Percentiles rank a stretch among this genome's conserved stretches.
phyloP scores from a whole-genome alignment of 2,888 invertebrate genomes.

The Iphiclides podalirius region DNA sequence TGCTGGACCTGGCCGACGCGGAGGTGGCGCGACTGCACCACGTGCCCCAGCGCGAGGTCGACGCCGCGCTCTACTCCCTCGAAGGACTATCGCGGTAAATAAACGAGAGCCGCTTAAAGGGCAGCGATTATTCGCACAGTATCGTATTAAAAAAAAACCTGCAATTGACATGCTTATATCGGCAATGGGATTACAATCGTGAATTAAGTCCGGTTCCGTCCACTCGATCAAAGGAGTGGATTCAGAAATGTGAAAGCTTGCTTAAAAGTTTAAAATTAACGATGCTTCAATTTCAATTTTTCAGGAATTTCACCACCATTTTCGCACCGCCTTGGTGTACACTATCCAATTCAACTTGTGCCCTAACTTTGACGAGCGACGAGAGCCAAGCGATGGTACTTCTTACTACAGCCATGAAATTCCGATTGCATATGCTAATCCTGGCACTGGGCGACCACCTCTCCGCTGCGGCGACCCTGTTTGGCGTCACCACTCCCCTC shows the following conservation, averaged over 20 bases:
- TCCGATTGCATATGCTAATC: constrained; percentile 39
- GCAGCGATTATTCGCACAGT: too few relatives aligned
- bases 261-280: too few relatives aligned
- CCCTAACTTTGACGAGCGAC: constrained; percentile 45
- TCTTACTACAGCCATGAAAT: constrained; percentile 30
- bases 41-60: constrained; percentile 25
- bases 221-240: too few relatives aligned
- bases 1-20: constrained; percentile 55
- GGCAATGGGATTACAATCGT: too few relatives aligned
- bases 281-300: too few relatives aligned
- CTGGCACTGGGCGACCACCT: constrained; percentile 32
- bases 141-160: too few relatives aligned
- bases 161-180: too few relatives aligned
- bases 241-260: too few relatives aligned
- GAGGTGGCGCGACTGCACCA: constrained; percentile 38
- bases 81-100: constrained; percentile 3
- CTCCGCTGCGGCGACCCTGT: constrained; percentile 20
- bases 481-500: constrained; percentile 25
- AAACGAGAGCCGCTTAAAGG: too few relatives aligned
- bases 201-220: too few relatives aligned
- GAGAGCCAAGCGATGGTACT: constrained; percentile 44
- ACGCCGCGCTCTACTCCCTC: not conserved
- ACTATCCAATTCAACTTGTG: constrained; percentile 34
- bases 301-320: constrained; percentile 37
- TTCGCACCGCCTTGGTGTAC: constrained; percentile 80